These are phyloP conservation scores for Ophion slaviceki DNA, from an alignment of 2,888 invertebrate species.

Conservation along the genomic window DNA sequence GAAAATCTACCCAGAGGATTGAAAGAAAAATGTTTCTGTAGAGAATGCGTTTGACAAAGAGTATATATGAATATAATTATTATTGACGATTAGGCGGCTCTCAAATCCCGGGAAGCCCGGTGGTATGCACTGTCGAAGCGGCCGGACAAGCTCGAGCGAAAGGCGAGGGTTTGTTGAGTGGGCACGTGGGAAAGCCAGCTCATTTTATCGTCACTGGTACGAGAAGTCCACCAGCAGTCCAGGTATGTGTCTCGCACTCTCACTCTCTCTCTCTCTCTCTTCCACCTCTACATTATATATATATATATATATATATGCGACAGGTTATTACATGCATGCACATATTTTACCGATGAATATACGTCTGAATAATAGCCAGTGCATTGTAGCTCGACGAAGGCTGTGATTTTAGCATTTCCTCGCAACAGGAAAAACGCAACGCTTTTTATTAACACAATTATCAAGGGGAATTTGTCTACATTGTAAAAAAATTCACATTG, in stretches of 20 bases:
- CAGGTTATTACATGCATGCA: slow-evolving; percentile 1
- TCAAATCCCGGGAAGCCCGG: slow-evolving; percentile 83
- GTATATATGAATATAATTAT: neutral
- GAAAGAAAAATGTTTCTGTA: neutral
- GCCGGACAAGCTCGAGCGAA: slow-evolving; percentile 86
- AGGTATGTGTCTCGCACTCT: slow-evolving; percentile 69
- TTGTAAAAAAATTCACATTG: too few species aligned
- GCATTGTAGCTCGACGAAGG: neutral
- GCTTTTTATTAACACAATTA: neutral
- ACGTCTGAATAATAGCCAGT: neutral
- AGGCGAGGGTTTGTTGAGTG: slow-evolving; percentile 86
- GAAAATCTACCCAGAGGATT: too few species aligned
- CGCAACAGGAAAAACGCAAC: neutral
- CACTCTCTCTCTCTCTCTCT: neutral
- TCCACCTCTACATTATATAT: neutral
- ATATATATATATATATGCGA: neutral
- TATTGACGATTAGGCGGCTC: slow-evolving; percentile 77
- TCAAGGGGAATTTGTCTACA: too few species aligned
- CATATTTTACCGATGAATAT: neutral
- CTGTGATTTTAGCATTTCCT: neutral
- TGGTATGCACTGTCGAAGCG: slow-evolving; percentile 86
- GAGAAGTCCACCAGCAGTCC: slow-evolving; percentile 81
- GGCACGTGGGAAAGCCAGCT: slow-evolving; percentile 84
- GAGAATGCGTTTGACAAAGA: neutral
- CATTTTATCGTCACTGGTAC: slow-evolving; percentile 84